Evolutionary conservation across 2,797 vertebrate genomes (phyloP).

Genomic region (Notoglanidium macrostoma): DNA sequence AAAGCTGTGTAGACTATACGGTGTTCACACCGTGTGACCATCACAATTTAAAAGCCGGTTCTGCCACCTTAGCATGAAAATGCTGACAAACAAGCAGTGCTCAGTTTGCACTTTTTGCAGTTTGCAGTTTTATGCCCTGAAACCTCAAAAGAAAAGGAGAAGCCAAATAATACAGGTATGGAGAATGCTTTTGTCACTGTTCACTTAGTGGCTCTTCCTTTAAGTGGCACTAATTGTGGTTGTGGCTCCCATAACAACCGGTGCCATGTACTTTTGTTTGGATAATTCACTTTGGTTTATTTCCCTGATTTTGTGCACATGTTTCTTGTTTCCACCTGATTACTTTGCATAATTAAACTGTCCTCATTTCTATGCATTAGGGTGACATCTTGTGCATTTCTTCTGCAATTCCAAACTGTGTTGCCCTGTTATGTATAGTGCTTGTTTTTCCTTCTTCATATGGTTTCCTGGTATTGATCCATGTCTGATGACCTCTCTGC

Average conservation of each 20-base stretch:
- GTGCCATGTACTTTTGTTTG: background rate
- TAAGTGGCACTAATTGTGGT: background rate
- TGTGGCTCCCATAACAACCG: background rate
- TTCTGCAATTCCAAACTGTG: background rate
- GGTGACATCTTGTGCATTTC: conserved; percentile 12
- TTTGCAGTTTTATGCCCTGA: background rate
- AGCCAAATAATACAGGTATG: background rate
- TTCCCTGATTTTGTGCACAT: background rate
- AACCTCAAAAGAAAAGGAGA: background rate
- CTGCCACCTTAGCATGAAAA: background rate
- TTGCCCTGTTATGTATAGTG: background rate
- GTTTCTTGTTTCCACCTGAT: background rate
- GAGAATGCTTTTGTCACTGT: background rate
- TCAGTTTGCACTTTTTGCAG: background rate
- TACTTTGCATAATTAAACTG: background rate
- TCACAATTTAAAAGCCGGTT: background rate
- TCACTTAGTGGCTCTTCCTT: background rate
- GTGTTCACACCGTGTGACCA: background rate
- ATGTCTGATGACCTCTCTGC: background rate
- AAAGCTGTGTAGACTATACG: background rate
- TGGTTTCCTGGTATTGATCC: background rate
- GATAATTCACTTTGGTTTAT: background rate
- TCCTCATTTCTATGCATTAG: background rate
- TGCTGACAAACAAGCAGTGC: background rate
- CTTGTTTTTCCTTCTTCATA: background rate